phyloP scores from a whole-genome alignment of 2,888 invertebrate species.

The Rhaphigaster nebulosa region DNA sequence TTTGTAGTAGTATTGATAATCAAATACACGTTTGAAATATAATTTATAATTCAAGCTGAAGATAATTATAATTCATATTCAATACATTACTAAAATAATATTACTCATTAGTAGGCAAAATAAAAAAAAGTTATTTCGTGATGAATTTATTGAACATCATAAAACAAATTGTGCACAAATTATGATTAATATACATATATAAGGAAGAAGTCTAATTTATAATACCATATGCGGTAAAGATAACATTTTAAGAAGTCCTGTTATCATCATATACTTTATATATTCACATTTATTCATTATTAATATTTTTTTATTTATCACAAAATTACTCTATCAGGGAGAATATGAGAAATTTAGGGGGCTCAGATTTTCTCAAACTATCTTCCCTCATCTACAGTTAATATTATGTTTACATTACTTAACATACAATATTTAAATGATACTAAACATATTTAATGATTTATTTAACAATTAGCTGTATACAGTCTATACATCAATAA shows the following conservation, averaged over 20 bases:
- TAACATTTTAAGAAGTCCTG: background rate
- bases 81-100: background rate
- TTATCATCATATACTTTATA: background rate
- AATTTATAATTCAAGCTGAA: background rate
- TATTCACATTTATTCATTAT: background rate
- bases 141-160: slow-evolving; percentile 30
- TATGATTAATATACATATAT: slow-evolving; percentile 24
- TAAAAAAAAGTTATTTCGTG: background rate
- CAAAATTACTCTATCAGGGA: slow-evolving; percentile 35
- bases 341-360: slow-evolving; percentile 45
- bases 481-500: slow-evolving; percentile 31
- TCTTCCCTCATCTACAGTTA: slow-evolving; percentile 42
- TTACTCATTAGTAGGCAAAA: background rate
- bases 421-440: background rate
- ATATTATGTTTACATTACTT: background rate
- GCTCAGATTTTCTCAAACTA: slow-evolving; percentile 49
- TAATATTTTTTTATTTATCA: background rate
- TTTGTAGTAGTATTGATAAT: no score
- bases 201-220: slow-evolving; percentile 1
- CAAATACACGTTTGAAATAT: no score
- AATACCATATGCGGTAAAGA: slow-evolving; percentile 28
- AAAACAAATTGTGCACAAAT: slow-evolving; percentile 32
- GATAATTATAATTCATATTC: background rate
- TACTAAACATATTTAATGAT: slow-evolving; percentile 24
- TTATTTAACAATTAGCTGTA: background rate